Evolutionary conservation across 1,140 invertebrate genomes (phyloP).

Genomic region (Drosophila parabipectinata): DNA sequence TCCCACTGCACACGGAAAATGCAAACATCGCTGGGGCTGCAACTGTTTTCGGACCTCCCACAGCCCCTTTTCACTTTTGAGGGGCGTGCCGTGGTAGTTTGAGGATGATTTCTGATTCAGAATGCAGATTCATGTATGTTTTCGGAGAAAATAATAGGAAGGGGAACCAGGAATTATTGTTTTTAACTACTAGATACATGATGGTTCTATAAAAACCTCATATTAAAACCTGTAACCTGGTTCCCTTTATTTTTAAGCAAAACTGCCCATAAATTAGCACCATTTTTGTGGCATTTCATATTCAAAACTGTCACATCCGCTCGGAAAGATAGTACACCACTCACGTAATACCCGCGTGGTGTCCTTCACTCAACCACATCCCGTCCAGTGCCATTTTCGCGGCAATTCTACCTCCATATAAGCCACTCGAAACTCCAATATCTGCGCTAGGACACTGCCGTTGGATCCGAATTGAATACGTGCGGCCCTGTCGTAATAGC

Average conservation of each 20-base stretch:
- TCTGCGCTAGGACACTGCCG: slow-evolving; percentile 35
- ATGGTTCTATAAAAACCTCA: no score
- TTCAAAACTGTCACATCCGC: slow-evolving; percentile 15
- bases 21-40: slow-evolving; percentile 35
- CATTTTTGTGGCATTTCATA: slow-evolving; percentile 4
- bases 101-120: slow-evolving; percentile 32
- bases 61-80: background rate
- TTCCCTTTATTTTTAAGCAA: background rate
- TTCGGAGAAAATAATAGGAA: background rate
- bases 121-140: slow-evolving; percentile 4
- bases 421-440: slow-evolving; percentile 67
- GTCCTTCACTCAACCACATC: slow-evolving; percentile 13
- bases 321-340: slow-evolving; percentile 6
- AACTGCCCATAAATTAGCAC: background rate
- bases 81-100: slow-evolving; percentile 30
- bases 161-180: background rate
- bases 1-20: slow-evolving; percentile 24
- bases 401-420: slow-evolving; percentile 29
- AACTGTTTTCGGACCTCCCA: slow-evolving; percentile 17
- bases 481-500: slow-evolving; percentile 34
- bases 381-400: slow-evolving; percentile 18
- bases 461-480: slow-evolving; percentile 49
- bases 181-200: no score
- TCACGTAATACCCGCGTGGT: slow-evolving; percentile 10
- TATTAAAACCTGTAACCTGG: no score